Evolutionary conservation across 1,140 invertebrate genomes (phyloP).

Genomic region (Zaprionus camerounensis): DNA sequence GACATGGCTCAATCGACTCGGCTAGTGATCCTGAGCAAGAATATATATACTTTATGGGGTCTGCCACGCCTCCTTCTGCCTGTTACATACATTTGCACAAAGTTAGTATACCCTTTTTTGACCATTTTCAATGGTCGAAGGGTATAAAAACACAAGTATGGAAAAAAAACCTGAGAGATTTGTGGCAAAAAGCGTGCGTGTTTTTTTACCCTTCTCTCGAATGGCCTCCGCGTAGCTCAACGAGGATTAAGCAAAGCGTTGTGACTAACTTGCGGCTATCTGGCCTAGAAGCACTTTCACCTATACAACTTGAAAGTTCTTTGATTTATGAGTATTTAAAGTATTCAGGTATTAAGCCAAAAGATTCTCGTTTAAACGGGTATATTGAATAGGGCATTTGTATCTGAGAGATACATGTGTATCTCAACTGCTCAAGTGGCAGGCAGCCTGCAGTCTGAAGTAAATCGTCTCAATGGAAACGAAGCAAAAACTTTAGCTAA

Average conservation of each 20-base stretch:
- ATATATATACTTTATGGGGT: too few relatives aligned
- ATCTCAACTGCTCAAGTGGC: not conserved
- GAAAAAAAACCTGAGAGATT: constrained; percentile 73
- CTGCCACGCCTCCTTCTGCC: too few relatives aligned
- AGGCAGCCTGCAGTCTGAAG: not conserved
- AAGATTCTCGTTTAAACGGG: not conserved
- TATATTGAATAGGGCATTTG: not conserved
- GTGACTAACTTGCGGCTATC: constrained; percentile 33
- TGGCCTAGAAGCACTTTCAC: constrained; percentile 49
- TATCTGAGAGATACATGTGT: not conserved
- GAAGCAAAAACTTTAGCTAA: constrained; percentile 31
- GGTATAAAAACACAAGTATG: not conserved
- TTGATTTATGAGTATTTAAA: constrained; percentile 10
- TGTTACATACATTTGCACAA: too few relatives aligned
- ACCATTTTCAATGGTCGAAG: too few relatives aligned
- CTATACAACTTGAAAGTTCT: not conserved
- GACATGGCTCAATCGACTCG: too few relatives aligned
- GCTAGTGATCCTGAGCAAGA: too few relatives aligned
- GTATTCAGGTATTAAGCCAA: not conserved
- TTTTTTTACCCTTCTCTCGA: constrained; percentile 39
- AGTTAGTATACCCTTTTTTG: too few relatives aligned
- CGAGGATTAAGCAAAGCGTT: constrained; percentile 54
- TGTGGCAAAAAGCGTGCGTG: constrained; percentile 80
- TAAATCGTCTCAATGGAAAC: constrained; percentile 23
- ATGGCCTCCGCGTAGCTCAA: constrained; percentile 13